Percentiles rank a stretch among this genome's conserved stretches.
Evolutionary conservation across 1,140 invertebrate species (phyloP).

Genomic region (Ectropis grisescens): DNA sequence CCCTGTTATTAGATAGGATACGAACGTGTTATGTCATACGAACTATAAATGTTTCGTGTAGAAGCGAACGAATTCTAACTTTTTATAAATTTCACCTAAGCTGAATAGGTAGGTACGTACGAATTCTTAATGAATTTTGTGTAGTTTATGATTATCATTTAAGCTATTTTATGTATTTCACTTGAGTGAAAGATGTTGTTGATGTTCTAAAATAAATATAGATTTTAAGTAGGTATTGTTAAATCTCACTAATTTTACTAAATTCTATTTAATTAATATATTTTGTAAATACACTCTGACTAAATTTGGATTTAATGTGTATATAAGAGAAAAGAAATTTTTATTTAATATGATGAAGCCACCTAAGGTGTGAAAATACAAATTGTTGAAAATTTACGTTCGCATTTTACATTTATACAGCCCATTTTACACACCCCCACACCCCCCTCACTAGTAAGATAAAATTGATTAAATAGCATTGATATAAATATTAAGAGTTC

Average conservation of each 20-base stretch:
- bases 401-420: constrained; percentile 22
- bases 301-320: constrained; percentile 68
- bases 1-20: constrained; percentile 2
- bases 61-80: too few species aligned
- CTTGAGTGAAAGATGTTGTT: constrained; percentile 62
- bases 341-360: constrained; percentile 67
- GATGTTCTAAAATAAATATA: constrained; percentile 61
- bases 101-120: too few species aligned
- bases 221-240: constrained; percentile 61
- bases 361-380: constrained; percentile 67
- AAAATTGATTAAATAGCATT: too few species aligned
- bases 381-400: constrained; percentile 62
- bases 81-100: too few species aligned
- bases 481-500: too few species aligned
- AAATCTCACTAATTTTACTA: constrained; percentile 70
- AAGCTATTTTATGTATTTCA: constrained; percentile 51
- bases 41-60: too few species aligned
- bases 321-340: constrained; percentile 64
- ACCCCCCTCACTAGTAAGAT: too few species aligned
- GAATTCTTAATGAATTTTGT: constrained; percentile 46
- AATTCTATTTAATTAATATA: constrained; percentile 70
- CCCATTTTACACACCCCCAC: too few species aligned
- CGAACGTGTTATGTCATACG: too few species aligned
- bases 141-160: constrained; percentile 32
- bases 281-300: constrained; percentile 68